Base-by-base conservation (phyloP, 2,113 vertebrate species). In the Edolisoma coerulescens region DNA sequence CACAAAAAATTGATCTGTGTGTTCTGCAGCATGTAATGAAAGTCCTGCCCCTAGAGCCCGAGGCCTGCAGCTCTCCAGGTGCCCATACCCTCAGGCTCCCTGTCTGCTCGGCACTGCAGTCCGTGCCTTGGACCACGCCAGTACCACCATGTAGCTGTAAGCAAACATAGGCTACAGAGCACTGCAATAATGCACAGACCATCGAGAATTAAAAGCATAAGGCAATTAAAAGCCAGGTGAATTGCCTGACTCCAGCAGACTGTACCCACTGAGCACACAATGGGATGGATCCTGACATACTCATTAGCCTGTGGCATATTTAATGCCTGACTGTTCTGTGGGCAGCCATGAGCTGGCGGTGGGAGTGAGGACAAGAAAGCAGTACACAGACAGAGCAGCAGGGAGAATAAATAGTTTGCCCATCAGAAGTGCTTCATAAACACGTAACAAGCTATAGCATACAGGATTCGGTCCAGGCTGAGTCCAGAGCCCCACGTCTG, bases 121-220 rank as follows among this genome's bases (percentile, higher is more conserved):
- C 33, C 1, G 0, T 30, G 11, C 54, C 37, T n/a, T 3, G 13
- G 42, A 35, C 63, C 27, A 4, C 2, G 1, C 26, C 1, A 5
- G 11, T 30, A 12, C 27, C 57, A 4, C 6, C 44, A 53, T 3
- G 7, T 1, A 67, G 39, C 54, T 57, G 32, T 20, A 30, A 59
- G 81, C 30, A 78, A 85, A 88, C 0, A 2, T 50, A 33, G 13
- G 39, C 68, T 47, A 8, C 4, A 3, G 68, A 13, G 35, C 69
- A 30, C 16, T 26, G 83, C 88, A 84, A 17, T 63, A 65, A 77
- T 41, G 64, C 44, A 87, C 37, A 89, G 45, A 14, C 42, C 52
- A 78, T 19, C 1, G 26, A 89, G 75, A 74, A 81, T 59, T 61
- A 61, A 92, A 88, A 84, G 80, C 59, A 71, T 7, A 28, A 63